Evolutionary conservation across 92 coral and sea anemone genomes (phyloP).

Genomic region (Siderastrea siderea): DNA sequence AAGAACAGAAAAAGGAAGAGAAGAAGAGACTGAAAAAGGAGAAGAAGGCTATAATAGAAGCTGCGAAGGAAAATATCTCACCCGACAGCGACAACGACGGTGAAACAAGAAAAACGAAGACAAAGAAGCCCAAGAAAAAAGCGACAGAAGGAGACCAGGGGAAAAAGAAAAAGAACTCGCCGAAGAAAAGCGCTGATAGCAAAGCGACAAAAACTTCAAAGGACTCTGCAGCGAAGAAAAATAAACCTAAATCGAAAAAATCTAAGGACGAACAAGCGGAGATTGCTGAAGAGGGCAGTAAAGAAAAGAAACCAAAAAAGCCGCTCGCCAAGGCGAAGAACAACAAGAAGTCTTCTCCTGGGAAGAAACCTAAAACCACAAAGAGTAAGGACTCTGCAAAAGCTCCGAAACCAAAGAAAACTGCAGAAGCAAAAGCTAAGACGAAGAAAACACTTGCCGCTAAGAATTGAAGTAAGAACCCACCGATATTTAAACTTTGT

Average conservation of each 20-base stretch:
- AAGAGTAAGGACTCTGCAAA: slow-evolving; percentile 51
- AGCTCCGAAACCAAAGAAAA: slow-evolving; percentile 72
- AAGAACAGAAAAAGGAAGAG: slow-evolving; percentile 66
- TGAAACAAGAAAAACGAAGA: slow-evolving; percentile 25
- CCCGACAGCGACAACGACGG: slow-evolving; percentile 31
- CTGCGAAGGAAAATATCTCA: slow-evolving; percentile 49
- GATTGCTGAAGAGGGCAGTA: slow-evolving; percentile 7
- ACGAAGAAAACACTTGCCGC: slow-evolving; percentile 46
- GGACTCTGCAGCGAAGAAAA: slow-evolving; percentile 1
- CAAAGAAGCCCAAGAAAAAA: slow-evolving; percentile 35
- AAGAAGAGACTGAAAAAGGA: slow-evolving; percentile 25
- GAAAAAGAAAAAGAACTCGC: slow-evolving; percentile 66
- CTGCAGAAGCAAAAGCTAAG: slow-evolving; percentile 77
- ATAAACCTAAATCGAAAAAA: slow-evolving; percentile 6
- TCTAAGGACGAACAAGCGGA: slow-evolving; percentile 2
- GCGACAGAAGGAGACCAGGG: slow-evolving; percentile 20
- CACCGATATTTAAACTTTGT: neutral
- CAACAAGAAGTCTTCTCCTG: slow-evolving; percentile 50
- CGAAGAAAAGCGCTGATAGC: slow-evolving; percentile 12
- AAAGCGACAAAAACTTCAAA: slow-evolving; percentile 2
- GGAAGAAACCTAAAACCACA: slow-evolving; percentile 42
- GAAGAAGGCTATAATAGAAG: slow-evolving; percentile 51
- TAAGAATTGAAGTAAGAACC: slow-evolving; percentile 12
- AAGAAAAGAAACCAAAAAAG: slow-evolving; percentile 35
- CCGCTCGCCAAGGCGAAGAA: slow-evolving; percentile 27